A percentile compares a stretch with the other conserved stretches of the same genome.
Evolutionary conservation across 2,888 invertebrate species (phyloP).

Genomic region (Lasioglossum villosulum): DNA sequence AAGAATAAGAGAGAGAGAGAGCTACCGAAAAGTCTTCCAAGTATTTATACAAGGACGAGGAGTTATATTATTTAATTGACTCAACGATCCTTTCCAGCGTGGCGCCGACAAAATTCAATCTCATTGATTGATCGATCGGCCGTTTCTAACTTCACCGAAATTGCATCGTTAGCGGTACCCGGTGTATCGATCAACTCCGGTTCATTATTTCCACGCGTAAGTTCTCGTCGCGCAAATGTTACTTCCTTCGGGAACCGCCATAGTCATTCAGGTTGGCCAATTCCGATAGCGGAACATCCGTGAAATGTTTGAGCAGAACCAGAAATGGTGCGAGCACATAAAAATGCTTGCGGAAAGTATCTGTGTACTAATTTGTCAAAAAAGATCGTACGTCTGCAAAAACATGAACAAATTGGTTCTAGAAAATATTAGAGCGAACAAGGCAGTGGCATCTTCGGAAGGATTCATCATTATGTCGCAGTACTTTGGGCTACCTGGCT

Average conservation of each 20-base stretch:
- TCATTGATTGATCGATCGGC: conserved; percentile 55
- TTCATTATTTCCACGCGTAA: conserved; percentile 46
- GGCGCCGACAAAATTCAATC: conserved; percentile 47
- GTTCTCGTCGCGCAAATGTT: conserved; percentile 45
- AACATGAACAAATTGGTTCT: not conserved
- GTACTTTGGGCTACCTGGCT: not conserved
- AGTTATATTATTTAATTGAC: conserved; percentile 47
- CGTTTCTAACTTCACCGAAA: conserved; percentile 59
- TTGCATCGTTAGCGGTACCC: conserved; percentile 55
- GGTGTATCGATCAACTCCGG: conserved; percentile 52
- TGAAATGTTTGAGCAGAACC: not conserved
- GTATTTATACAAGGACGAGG: conserved; percentile 43
- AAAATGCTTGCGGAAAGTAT: not conserved
- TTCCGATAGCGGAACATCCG: not conserved
- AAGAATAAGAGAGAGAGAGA: not conserved
- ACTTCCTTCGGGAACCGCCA: conserved; percentile 49
- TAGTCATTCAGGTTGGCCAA: not conserved
- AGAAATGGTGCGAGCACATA: not conserved
- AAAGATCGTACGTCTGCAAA: not conserved
- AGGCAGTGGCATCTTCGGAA: not conserved
- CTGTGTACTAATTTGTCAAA: not conserved
- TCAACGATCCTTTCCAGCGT: conserved; percentile 36
- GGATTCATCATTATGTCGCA: not conserved
- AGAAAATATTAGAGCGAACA: not conserved
- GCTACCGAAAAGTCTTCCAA: conserved; percentile 29